Evolutionary conservation across 2,888 invertebrate species (phyloP).

Genomic region (Pristionchus mayeri): DNA sequence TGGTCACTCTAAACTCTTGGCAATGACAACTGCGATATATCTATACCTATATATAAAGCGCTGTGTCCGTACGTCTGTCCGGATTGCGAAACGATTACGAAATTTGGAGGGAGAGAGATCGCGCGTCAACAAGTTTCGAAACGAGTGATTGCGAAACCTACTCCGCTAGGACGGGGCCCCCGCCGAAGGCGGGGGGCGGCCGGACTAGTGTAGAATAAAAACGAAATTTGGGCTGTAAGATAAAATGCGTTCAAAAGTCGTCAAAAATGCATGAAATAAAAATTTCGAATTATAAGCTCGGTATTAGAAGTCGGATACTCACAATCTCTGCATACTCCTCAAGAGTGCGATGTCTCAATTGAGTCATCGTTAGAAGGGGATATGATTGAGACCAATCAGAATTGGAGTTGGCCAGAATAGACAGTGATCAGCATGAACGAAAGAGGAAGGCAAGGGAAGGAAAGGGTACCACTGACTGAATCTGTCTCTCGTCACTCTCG

Average conservation of each 20-base stretch:
- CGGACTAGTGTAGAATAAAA: no score
- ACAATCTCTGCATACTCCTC: constrained; percentile 45
- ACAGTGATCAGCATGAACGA: background rate
- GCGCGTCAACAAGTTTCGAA: no score
- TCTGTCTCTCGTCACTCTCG: background rate
- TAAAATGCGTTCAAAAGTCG: no score
- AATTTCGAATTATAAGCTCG: background rate
- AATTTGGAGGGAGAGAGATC: no score
- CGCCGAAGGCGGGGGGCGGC: no score
- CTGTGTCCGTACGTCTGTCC: no score
- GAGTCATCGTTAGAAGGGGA: background rate
- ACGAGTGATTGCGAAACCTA: no score
- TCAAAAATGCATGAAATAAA: no score
- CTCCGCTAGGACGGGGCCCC: no score
- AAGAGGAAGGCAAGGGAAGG: background rate
- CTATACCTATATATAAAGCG: no score
- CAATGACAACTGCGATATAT: background rate
- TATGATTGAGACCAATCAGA: background rate
- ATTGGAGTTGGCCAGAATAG: background rate
- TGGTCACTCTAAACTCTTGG: background rate
- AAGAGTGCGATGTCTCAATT: constrained; percentile 27
- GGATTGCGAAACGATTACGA: no score
- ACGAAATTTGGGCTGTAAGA: no score
- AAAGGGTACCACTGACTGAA: constrained; percentile 33
- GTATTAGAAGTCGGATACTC: background rate